Conservation (phyloP, 2,797 vertebrate genomes). For the Halcyon smyrnensis region DNA sequence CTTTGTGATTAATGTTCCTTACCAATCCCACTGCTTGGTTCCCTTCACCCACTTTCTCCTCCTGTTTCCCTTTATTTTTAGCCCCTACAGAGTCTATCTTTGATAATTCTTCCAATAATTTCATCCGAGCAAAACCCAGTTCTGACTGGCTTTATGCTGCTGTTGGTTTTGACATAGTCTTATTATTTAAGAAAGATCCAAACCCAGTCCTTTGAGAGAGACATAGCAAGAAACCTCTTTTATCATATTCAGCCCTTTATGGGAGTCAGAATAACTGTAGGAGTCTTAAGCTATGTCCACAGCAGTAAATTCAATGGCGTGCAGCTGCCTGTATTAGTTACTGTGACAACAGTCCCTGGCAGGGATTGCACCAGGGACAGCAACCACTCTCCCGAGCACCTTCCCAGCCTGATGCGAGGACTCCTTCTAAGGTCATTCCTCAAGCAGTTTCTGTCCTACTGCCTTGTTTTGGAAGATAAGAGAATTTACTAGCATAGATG, state of each 20-base stretch:
- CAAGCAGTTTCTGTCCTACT: background rate
- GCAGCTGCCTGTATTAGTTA: background rate
- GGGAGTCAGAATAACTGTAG: background rate
- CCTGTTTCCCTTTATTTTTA: slow-evolving; percentile 44
- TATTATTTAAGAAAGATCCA: background rate
- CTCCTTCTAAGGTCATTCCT: slow-evolving; percentile 26
- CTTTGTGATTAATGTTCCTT: slow-evolving; percentile 29
- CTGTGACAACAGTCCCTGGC: background rate
- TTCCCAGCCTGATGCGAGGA: background rate
- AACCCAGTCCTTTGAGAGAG: background rate
- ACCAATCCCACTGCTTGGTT: background rate
- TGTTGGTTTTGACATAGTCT: background rate
- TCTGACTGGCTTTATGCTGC: background rate
- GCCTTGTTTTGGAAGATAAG: slow-evolving; percentile 42
- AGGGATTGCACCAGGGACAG: background rate
- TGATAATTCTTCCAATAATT: background rate
- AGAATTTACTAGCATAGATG: background rate
- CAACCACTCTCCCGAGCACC: background rate
- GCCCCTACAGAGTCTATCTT: background rate
- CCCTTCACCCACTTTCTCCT: slow-evolving; percentile 13
- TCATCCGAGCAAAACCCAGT: background rate
- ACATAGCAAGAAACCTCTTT: background rate
- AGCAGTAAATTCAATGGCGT: background rate
- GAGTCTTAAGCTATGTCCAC: background rate
- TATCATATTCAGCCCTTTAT: background rate